A percentile compares a stretch with the other conserved stretches of the same genome.
Conservation (phyloP, 2,888 invertebrate species). For the Poecilus cupreus region DNA sequence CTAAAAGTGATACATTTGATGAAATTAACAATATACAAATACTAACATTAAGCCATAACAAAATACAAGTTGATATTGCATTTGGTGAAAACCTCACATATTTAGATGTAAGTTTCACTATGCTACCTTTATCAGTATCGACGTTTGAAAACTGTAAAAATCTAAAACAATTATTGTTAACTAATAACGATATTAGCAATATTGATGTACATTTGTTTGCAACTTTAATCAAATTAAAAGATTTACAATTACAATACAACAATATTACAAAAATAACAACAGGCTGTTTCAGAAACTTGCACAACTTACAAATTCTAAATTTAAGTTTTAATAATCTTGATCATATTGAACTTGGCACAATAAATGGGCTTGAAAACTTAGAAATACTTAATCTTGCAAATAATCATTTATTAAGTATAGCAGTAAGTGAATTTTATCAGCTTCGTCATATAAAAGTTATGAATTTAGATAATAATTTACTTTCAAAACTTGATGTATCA, state of each 20-base stretch:
- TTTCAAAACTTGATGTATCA: conserved; percentile 27
- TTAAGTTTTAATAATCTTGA: conserved; percentile 51
- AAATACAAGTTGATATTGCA: neutral
- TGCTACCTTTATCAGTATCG: neutral
- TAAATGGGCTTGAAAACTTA: conserved; percentile 52
- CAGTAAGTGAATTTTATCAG: conserved; percentile 49
- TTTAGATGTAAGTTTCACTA: conserved; percentile 15
- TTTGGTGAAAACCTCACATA: neutral
- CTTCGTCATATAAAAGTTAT: conserved; percentile 33
- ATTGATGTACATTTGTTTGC: conserved; percentile 54
- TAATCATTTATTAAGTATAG: conserved; percentile 52
- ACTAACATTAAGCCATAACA: conserved; percentile 10
- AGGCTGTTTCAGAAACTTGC: conserved; percentile 37
- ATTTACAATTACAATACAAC: conserved; percentile 49
- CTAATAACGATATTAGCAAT: conserved; percentile 35
- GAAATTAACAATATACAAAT: neutral
- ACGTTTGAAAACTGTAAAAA: conserved; percentile 27
- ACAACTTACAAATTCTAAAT: conserved; percentile 40
- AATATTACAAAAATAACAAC: conserved; percentile 39
- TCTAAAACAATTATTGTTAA: conserved; percentile 35
- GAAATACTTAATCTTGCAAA: conserved; percentile 48
- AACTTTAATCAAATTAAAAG: conserved; percentile 37
- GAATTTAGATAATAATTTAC: conserved; percentile 51
- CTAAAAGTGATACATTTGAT: neutral
- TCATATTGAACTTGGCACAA: conserved; percentile 26